These are phyloP conservation scores for Oncorhynchus clarkii DNA, from an alignment of 2,113 vertebrate genomes.

Conservation along the genomic window DNA sequence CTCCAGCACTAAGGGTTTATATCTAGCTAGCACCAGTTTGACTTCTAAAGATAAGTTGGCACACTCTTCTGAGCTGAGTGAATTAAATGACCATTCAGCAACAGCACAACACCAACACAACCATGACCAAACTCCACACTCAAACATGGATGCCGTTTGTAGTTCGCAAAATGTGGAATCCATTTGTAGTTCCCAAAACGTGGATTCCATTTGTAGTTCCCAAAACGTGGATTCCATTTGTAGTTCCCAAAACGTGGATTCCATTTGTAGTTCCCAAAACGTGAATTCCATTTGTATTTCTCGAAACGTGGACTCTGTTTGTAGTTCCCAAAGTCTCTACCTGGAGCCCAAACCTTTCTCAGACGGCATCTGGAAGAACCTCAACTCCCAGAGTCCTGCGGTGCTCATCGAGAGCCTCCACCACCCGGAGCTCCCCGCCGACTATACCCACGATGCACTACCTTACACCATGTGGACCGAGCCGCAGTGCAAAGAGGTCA, in stretches of 20 bases:
- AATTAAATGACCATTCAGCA: constrained; percentile 30
- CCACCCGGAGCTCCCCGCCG: constrained; percentile 52
- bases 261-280: background rate
- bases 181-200: no score
- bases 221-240: background rate
- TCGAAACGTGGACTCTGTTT: constrained; percentile 15
- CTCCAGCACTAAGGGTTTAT: constrained; percentile 7
- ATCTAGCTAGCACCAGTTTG: constrained; percentile 12
- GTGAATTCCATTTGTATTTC: no score
- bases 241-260: constrained; percentile 1
- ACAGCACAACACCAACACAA: background rate
- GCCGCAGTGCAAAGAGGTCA: constrained; percentile 70
- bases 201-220: constrained; percentile 2
- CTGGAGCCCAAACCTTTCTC: constrained; percentile 60
- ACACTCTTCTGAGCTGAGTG: background rate
- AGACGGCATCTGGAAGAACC: constrained; percentile 71
- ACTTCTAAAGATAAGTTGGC: constrained; percentile 12
- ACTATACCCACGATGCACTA: constrained; percentile 61
- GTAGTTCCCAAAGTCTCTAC: constrained; percentile 31
- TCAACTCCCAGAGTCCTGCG: constrained; percentile 64
- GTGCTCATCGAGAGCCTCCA: constrained; percentile 64
- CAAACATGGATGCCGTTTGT: constrained; percentile 11
- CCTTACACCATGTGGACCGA: constrained; percentile 72
- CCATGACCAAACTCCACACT: constrained; percentile 7
- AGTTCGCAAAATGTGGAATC: no score